Percentiles rank a stretch among this genome's conserved stretches.
phyloP scores from a whole-genome alignment of 1,140 invertebrate genomes.

The Heliconius himera region DNA sequence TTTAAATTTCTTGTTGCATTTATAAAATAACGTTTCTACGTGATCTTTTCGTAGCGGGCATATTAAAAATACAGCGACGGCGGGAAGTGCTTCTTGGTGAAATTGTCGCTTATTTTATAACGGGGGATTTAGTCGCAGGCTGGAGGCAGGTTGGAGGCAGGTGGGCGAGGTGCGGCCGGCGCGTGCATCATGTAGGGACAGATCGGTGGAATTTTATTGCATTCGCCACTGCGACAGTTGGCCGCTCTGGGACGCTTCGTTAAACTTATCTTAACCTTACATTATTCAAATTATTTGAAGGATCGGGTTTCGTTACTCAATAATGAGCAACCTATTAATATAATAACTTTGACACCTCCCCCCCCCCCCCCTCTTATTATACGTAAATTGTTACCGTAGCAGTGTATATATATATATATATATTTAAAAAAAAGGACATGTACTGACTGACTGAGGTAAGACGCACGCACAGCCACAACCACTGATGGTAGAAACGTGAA shows the following conservation, averaged over 20 bases:
- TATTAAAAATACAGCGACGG: constrained; percentile 34
- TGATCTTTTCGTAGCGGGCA: constrained; percentile 15
- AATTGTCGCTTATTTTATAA: constrained; percentile 33
- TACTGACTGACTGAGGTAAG: too few species aligned
- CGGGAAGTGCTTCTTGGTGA: constrained; percentile 18
- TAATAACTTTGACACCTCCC: too few species aligned
- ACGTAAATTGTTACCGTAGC: too few species aligned
- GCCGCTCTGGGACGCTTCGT: not conserved
- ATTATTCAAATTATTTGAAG: constrained; percentile 2
- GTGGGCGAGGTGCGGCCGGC: not conserved
- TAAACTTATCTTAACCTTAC: not conserved
- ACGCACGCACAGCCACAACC: too few species aligned
- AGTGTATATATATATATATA: too few species aligned
- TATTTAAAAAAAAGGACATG: too few species aligned
- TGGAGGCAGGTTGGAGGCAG: too few species aligned
- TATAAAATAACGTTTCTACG: constrained; percentile 14
- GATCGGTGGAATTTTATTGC: constrained; percentile 29
- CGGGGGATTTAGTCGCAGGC: constrained; percentile 21
- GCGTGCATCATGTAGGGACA: not conserved
- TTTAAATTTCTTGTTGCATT: constrained; percentile 24
- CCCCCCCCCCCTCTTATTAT: too few species aligned
- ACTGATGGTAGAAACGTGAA: too few species aligned
- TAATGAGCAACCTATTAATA: too few species aligned
- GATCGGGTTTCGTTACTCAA: not conserved
- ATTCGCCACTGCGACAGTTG: constrained; percentile 22